Evolutionary conservation across 2,888 invertebrate species (phyloP).

Genomic region (Parnassius apollo): DNA sequence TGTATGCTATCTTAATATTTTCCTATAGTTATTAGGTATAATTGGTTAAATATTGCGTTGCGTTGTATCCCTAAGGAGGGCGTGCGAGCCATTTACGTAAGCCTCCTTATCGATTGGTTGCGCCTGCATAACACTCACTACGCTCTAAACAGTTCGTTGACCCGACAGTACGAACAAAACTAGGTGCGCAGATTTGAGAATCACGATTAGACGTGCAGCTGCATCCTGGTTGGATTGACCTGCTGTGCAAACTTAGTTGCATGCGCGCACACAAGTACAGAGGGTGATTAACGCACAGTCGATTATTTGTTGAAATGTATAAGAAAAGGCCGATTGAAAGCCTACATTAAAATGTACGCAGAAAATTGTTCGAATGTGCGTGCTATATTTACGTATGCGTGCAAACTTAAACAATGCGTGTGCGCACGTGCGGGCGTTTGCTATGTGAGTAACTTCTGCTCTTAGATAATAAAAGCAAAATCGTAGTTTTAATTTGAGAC

Average conservation of each 20-base stretch:
- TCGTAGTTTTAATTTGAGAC: too few relatives aligned
- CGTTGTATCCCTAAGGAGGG: constrained; percentile 59
- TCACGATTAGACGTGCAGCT: constrained; percentile 47
- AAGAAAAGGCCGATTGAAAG: not conserved
- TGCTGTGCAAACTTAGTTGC: constrained; percentile 37
- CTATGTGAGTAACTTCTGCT: too few relatives aligned
- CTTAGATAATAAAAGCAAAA: too few relatives aligned
- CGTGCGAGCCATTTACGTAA: constrained; percentile 68
- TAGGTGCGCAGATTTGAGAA: constrained; percentile 57
- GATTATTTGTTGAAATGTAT: not conserved
- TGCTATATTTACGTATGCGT: too few relatives aligned
- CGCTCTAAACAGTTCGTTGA: constrained; percentile 66
- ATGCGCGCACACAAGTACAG: constrained; percentile 25
- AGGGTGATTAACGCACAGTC: constrained; percentile 5
- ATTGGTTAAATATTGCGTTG: constrained; percentile 31
- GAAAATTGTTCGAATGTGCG: too few relatives aligned
- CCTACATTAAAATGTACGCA: too few relatives aligned
- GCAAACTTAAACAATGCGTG: too few relatives aligned
- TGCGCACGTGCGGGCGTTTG: too few relatives aligned
- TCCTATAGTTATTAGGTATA: constrained; percentile 13
- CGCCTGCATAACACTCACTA: constrained; percentile 62
- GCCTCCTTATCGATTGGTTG: constrained; percentile 63
- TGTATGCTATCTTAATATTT: constrained; percentile 15
- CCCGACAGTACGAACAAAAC: constrained; percentile 62
- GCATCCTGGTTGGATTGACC: constrained; percentile 51